These are phyloP conservation scores for Noctua comes DNA, from an alignment of 2,888 invertebrate genomes.

Conservation along the genomic window DNA sequence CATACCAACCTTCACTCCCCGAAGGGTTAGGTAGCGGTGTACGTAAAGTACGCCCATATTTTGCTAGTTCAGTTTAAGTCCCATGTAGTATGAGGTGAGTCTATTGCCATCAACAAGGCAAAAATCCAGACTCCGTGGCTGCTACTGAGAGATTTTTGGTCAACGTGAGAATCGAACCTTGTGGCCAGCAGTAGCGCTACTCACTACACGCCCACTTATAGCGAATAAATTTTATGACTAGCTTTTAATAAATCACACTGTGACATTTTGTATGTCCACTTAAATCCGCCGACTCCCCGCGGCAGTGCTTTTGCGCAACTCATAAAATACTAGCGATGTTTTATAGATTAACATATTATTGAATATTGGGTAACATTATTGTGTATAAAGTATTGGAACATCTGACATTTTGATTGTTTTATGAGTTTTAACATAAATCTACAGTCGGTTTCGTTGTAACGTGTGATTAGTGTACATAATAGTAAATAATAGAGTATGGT, in stretches of 20 bases:
- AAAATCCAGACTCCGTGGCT: background rate
- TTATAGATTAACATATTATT: constrained; percentile 4
- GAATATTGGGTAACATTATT: constrained; percentile 19
- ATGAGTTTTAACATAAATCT: constrained; percentile 16
- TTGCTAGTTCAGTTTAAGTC: background rate
- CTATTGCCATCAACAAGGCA: background rate
- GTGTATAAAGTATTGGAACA: background rate
- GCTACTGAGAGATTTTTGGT: background rate
- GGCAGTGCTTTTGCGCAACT: constrained; percentile 21
- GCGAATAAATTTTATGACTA: background rate
- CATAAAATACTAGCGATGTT: constrained; percentile 7
- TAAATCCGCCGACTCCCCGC: background rate
- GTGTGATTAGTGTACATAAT: constrained; percentile 12
- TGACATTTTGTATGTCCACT: constrained; percentile 26
- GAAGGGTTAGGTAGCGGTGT: background rate
- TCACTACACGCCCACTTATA: background rate
- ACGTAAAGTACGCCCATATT: background rate
- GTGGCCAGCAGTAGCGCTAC: background rate
- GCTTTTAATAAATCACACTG: background rate
- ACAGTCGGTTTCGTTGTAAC: background rate
- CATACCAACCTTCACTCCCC: background rate
- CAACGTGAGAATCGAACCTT: background rate
- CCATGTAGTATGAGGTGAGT: background rate
- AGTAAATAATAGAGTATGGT: constrained; percentile 20
- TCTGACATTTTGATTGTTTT: constrained; percentile 49